Evolutionary conservation across 2,888 invertebrate species (phyloP), one percentile per base, ranked within the genome.

Genomic region (Patella caerulea): DNA sequence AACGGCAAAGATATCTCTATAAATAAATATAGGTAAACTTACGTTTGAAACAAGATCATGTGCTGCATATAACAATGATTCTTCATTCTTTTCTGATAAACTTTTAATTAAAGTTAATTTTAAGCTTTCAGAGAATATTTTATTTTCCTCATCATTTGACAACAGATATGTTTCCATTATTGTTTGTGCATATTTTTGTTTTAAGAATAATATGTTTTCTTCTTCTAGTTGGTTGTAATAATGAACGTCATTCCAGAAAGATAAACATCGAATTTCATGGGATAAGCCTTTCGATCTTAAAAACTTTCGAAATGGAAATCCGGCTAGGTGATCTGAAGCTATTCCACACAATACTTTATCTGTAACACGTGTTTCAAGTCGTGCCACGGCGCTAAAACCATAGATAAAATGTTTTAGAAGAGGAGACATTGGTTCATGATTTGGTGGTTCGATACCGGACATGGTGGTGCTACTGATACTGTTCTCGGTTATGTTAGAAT

Each of bases 191-290:
- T 17, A 45, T 11, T n/a, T n/a, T 55, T 59, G 45, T 34, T 54
- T 45, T 14, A 11, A 14, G 53, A 17, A 24, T 29, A 34, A 79
- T 11, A 85, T 85, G 14, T 78, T 76, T 12, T 77, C 81, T 65
- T 85, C 79, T 15, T 79, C 19, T 24, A 79, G 77, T 52, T 71
- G 74, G n/a, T 85, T 83, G 78, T 86, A 86, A 19, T 81, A 81
- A 52, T 85, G 73, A 2, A 86, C 81, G 54, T 86, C 86, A 7
- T 78, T 81, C 85, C 86, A 86, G 78, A 86, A 85, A n/a, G 78
- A 81, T 12, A 86, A 72, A 69, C 85, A 83, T 14, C 79, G 76
- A 17, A 81, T 72, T 65, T 85, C 84, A 3, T 74, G 52, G 11
- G 19, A 17, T 12, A 77, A 71, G 1, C 73, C 77, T 14, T 76